Percentiles rank a stretch among this genome's conserved stretches.
Conservation (phyloP, 2,113 vertebrate species). For the Esox niger region DNA sequence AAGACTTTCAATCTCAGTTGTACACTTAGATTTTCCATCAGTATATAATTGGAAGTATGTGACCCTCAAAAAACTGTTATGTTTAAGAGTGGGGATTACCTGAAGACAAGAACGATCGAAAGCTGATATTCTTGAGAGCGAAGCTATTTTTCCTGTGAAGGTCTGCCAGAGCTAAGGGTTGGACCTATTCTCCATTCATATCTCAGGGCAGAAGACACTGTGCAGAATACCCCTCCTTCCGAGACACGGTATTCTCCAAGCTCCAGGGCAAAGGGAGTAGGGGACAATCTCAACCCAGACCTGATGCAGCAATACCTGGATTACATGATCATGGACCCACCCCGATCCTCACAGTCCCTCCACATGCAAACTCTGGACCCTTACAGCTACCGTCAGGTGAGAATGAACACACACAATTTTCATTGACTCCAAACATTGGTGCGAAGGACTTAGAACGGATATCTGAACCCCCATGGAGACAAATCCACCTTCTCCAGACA, state of each 20-base stretch:
- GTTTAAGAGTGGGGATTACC: no score
- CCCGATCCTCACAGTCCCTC: slow-evolving; percentile 63
- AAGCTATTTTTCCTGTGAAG: not conserved
- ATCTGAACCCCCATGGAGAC: no score
- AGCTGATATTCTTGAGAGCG: not conserved
- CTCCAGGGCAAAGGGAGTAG: slow-evolving; percentile 14
- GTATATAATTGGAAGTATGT: no score
- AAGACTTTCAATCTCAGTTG: no score
- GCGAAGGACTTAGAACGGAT: no score
- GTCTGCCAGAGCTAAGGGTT: no score
- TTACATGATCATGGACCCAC: slow-evolving; percentile 78
- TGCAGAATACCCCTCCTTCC: not conserved
- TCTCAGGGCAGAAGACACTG: slow-evolving; percentile 18
- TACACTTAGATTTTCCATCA: no score
- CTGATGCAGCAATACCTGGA: slow-evolving; percentile 81
- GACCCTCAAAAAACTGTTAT: no score
- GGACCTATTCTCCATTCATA: not conserved
- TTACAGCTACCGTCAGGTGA: slow-evolving; percentile 83
- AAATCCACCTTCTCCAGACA: no score
- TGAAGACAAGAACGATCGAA: not conserved
- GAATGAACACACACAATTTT: slow-evolving; percentile 5
- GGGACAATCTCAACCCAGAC: slow-evolving; percentile 45
- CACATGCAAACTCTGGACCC: slow-evolving; percentile 80
- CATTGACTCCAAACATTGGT: no score
- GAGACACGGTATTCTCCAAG: slow-evolving; percentile 13